phyloP scores from a whole-genome alignment of 2,888 invertebrate genomes.

The Spodoptera littoralis region DNA sequence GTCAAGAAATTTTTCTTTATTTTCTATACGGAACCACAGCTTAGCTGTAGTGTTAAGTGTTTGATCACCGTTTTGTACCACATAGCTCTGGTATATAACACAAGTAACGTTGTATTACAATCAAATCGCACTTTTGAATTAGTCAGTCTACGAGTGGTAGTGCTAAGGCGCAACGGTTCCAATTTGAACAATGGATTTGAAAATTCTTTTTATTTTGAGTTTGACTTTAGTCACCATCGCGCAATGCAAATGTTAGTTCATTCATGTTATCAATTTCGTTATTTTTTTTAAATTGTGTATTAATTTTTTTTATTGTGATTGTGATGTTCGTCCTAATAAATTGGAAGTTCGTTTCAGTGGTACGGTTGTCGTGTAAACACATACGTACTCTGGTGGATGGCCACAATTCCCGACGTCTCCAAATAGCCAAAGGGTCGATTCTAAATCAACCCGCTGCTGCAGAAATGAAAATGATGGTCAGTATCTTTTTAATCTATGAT shows the following conservation, averaged over 20 bases:
- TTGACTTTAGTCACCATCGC: slow-evolving; percentile 55
- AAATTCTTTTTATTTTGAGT: slow-evolving; percentile 64
- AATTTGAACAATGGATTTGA: slow-evolving; percentile 67
- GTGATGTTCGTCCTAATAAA: neutral
- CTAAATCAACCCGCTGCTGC: slow-evolving; percentile 64
- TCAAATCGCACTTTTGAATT: slow-evolving; percentile 47
- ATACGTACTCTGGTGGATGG: slow-evolving; percentile 64
- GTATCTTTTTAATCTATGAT: neutral
- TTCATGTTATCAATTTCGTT: slow-evolving; percentile 29
- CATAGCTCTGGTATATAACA: slow-evolving; percentile 50
- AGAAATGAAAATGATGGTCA: slow-evolving; percentile 67
- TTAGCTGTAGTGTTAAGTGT: slow-evolving; percentile 23
- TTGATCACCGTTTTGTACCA: slow-evolving; percentile 45
- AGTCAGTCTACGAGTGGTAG: slow-evolving; percentile 32
- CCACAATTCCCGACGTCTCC: slow-evolving; percentile 63
- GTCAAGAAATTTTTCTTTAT: slow-evolving; percentile 4
- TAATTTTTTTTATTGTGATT: neutral
- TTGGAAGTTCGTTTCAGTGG: slow-evolving; percentile 56
- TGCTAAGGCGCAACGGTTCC: slow-evolving; percentile 10
- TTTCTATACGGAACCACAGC: slow-evolving; percentile 38
- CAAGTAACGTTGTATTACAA: slow-evolving; percentile 44
- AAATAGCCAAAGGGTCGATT: slow-evolving; percentile 60
- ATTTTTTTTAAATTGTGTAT: slow-evolving; percentile 13
- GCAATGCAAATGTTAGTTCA: slow-evolving; percentile 65
- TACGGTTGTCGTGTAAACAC: slow-evolving; percentile 57